Evolutionary conservation across 2,113 vertebrate species (phyloP), one percentile per base, ranked within the genome.

Genomic region (Daphoenositta chrysoptera): DNA sequence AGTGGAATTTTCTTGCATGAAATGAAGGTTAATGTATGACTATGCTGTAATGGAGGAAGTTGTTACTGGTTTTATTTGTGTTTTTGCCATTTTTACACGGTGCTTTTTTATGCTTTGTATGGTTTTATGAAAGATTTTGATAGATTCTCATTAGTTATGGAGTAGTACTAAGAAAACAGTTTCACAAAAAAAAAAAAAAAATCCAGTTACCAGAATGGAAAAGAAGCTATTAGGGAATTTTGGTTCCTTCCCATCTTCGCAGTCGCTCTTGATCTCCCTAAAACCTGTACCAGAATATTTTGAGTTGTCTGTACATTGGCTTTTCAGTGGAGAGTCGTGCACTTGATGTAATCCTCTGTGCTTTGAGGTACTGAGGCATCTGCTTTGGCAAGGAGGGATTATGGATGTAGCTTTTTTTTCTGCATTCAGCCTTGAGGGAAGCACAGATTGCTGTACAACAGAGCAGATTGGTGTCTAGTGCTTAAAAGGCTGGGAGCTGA

Each of bases 351-450:
- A 89, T 73, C 81, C 83, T 78, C 76, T 21, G 45, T 54, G 73
- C 89, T 96, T 86, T 89, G 94, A 87, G 93, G 93, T 92, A 80
- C 60, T 4, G 21, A 42, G 50, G 77, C 89, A 60, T 81, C 93
- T 96, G 83, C 86, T 94, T 53, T 16, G 15, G 56, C 44, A 22
- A 22, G 83, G 56, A 78, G 22, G 65, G 83, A 63, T 87, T 89
- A 71, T 0, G 3, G 70, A 53, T 78, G 65, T 28, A 47, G 65
- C 47, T 78, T 57, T 70, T 65, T 31, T 77, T 22, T 2, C 77
- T 82, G 7, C 10, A 0, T 40, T 40, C 77, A 66, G 56, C 83
- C 72, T 89, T 60, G 83, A 72, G 81, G 78, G 80, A 84, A 68
- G 82, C 33, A 33, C 57, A 45, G 87, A 47, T 87, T 89, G 87